These are phyloP conservation scores for Drosophila bocki DNA, from an alignment of 1,140 invertebrate genomes.

Conservation along the genomic window DNA sequence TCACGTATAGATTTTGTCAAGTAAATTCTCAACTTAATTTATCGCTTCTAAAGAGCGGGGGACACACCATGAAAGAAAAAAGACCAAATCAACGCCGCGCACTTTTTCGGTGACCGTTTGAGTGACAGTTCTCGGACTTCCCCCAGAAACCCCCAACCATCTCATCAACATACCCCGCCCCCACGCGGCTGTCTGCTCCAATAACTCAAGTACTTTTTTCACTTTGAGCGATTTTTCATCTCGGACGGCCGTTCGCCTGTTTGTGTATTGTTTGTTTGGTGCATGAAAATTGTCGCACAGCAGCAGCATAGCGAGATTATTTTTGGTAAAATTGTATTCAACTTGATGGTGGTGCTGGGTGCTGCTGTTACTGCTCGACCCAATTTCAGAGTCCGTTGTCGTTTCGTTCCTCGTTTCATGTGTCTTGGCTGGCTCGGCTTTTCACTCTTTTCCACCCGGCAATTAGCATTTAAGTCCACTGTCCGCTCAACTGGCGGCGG, in stretches of 20 bases:
- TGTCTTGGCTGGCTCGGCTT: slow-evolving; percentile 15
- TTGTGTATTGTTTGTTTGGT: slow-evolving; percentile 43
- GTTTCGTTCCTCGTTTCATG: slow-evolving; percentile 18
- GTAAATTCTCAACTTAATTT: slow-evolving; percentile 45
- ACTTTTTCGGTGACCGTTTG: slow-evolving; percentile 48
- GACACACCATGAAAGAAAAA: slow-evolving; percentile 18
- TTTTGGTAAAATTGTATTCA: slow-evolving; percentile 75
- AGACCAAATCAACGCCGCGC: slow-evolving; percentile 53
- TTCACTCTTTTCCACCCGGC: slow-evolving; percentile 13
- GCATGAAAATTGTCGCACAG: slow-evolving; percentile 72
- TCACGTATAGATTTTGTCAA: slow-evolving; percentile 16
- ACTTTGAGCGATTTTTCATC: slow-evolving; percentile 65
- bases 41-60: slow-evolving; percentile 37
- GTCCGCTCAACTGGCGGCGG: slow-evolving; percentile 8
- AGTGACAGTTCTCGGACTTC: slow-evolving; percentile 57
- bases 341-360: slow-evolving; percentile 18
- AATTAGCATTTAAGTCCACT: slow-evolving; percentile 35
- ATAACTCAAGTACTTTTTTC: slow-evolving; percentile 80
- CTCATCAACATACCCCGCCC: slow-evolving; percentile 10
- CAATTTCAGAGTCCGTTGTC: slow-evolving; percentile 65
- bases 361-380: slow-evolving; percentile 48
- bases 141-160: slow-evolving; percentile 8
- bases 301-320: slow-evolving; percentile 63
- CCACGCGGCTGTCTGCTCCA: slow-evolving; percentile 66
- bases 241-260: neutral